phyloP scores from a whole-genome alignment of 2,113 vertebrate species.

The Calyptommatus sinebrachiatus region DNA sequence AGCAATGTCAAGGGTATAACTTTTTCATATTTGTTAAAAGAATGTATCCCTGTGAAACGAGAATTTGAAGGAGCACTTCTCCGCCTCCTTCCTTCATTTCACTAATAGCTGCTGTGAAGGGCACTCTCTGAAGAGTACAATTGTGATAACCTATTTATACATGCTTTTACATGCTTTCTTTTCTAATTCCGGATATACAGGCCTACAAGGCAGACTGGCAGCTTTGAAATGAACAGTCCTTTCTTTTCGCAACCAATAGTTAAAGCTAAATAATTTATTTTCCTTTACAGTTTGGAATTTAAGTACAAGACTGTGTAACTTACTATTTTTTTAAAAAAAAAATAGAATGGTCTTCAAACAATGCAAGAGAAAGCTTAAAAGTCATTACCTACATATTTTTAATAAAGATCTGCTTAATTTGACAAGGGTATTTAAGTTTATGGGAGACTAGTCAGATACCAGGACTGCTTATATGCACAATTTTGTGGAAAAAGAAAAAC shows the following conservation, averaged over 20 bases:
- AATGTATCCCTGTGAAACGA: background rate
- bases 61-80: conserved; percentile 5
- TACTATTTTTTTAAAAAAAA: no score
- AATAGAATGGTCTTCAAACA: background rate
- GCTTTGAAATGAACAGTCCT: background rate
- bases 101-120: conserved; percentile 25
- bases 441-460: background rate
- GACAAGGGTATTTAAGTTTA: background rate
- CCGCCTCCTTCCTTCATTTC: conserved; percentile 29
- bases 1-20: conserved; percentile 30
- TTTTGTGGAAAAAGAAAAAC: no score
- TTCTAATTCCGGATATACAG: rapidly evolving
- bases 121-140: conserved; percentile 1
- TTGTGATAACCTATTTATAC: conserved; percentile 13
- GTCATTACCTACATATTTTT: background rate
- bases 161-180: conserved; percentile 3
- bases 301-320: background rate
- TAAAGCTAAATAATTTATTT: conserved; percentile 14
- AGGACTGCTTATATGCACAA: no score
- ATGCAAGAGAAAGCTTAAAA: background rate
- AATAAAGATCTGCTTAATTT: background rate
- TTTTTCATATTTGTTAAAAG: conserved; percentile 23
- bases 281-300: background rate
- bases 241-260: rapidly evolving
- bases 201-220: background rate